Evolutionary conservation across 2,797 vertebrate genomes (phyloP).

Genomic region (Thunnus albacares): DNA sequence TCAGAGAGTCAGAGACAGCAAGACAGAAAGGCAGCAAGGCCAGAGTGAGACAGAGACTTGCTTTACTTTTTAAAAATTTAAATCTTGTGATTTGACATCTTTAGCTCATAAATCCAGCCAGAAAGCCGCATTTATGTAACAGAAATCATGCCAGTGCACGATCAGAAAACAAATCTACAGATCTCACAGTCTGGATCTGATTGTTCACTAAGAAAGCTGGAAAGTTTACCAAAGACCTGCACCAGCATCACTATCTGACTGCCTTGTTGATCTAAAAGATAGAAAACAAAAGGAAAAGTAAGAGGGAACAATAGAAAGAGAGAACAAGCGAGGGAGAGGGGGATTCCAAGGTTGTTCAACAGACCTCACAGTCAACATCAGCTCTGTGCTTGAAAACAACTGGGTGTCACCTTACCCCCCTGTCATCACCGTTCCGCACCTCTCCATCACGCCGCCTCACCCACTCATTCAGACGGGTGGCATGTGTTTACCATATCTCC

Average conservation of each 20-base stretch:
- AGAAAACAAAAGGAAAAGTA: not conserved
- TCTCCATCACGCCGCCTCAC: constrained; percentile 14
- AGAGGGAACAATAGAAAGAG: not conserved
- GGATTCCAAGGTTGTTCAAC: not conserved
- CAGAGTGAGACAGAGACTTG: not conserved
- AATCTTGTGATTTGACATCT: too few species aligned
- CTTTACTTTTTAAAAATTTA: too few species aligned
- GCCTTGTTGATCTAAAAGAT: not conserved
- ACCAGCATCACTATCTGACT: not conserved
- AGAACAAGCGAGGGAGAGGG: not conserved
- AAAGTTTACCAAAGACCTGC: not conserved
- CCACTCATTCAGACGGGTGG: constrained; percentile 18
- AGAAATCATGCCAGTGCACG: not conserved
- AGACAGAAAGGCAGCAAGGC: not conserved
- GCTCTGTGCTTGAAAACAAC: constrained; percentile 39
- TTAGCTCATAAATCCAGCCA: not conserved
- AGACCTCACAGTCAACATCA: constrained; percentile 37
- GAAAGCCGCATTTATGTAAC: not conserved
- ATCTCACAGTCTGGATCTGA: not conserved
- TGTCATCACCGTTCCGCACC: constrained; percentile 28
- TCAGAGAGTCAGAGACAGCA: constrained; percentile 6
- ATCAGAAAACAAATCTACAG: not conserved
- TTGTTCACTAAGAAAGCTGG: not conserved
- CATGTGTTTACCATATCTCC: constrained; percentile 60
- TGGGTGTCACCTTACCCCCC: constrained; percentile 19